These are phyloP conservation scores for Eurosta solidaginis DNA, from an alignment of 1,140 invertebrate genomes.

Conservation along the genomic window DNA sequence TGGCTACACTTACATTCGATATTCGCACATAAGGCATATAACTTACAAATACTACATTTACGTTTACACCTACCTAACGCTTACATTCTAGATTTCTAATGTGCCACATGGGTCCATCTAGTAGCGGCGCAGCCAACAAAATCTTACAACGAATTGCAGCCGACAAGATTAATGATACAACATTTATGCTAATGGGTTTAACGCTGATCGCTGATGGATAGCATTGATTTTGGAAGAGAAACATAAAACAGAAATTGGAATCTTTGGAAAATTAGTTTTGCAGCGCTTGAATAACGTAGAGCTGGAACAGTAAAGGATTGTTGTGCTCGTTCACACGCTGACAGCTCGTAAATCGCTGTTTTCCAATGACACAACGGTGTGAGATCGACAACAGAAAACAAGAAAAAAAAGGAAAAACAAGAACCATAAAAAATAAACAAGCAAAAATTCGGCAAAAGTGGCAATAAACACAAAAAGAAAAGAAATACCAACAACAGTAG, in stretches of 20 bases:
- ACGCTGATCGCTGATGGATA: constrained; percentile 4
- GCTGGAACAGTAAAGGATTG: neutral
- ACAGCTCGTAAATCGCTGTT: neutral
- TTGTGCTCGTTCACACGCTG: neutral
- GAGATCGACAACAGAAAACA: neutral
- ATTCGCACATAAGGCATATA: too few species aligned
- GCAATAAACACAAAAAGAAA: neutral
- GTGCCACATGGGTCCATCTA: too few species aligned
- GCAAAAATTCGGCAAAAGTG: too few species aligned
- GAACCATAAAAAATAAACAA: too few species aligned
- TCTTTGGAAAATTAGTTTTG: neutral
- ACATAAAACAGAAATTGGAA: too few species aligned
- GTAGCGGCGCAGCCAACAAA: neutral
- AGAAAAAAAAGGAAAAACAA: neutral
- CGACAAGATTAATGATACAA: constrained; percentile 8
- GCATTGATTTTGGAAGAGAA: neutral
- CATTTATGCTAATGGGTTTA: constrained; percentile 20
- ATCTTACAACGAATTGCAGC: too few species aligned
- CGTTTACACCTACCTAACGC: too few species aligned
- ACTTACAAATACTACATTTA: too few species aligned
- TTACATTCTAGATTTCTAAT: too few species aligned
- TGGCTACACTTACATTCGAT: too few species aligned
- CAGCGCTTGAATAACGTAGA: neutral
- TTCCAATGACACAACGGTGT: neutral
- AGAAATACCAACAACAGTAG: neutral